Base-by-base conservation (phyloP, 1,140 invertebrate genomes). In the Drosophila repletoides region DNA sequence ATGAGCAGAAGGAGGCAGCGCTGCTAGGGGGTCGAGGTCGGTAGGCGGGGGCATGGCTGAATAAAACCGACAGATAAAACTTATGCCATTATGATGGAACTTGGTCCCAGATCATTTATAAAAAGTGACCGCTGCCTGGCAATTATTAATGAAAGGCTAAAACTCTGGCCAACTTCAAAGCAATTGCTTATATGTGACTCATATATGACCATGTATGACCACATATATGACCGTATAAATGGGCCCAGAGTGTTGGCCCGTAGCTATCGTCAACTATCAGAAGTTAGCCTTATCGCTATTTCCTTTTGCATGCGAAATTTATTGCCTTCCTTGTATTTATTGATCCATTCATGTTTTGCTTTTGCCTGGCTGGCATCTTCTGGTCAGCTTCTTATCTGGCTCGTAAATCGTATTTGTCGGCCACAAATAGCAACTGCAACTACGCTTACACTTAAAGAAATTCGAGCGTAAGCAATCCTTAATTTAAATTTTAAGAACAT, bases 31-130 rank as follows among this genome's bases (percentile, higher is more conserved):
- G 33, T 5, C 2, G 3, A 10, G 12, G 31, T n/a, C n/a, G n/a
- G n/a, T n/a, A n/a, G 51, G 3, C n/a, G 10, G 6, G 21, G 5
- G 5, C 22, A 41, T 7, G 34, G 15, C 1, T 21, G 10, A 43
- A 14, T 12, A 24, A 51, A 12, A 31, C 10, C 28, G 22, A 36
- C 22, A 9, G 17, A 55, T 10, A 38, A 75, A 72, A 77, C 64
- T 77, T 74, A 73, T 84, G 69, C 71, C 77, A 77, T 83, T 84
- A 83, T 74, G 73, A 70, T 77, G 79, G 51, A n/a, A 73, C 79
- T 71, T 63, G 64, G 36, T 51, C 60, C 48, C 61, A 64, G 58
- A 60, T 72, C 72, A 76, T 72, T 81, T 75, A 64, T 75, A 61
- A 48, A 61, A 48, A 72, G 34, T 70, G 59, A 58, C 65, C 75